phyloP scores from a whole-genome alignment of 2,888 invertebrate species.

The Eristalis arbustorum region DNA sequence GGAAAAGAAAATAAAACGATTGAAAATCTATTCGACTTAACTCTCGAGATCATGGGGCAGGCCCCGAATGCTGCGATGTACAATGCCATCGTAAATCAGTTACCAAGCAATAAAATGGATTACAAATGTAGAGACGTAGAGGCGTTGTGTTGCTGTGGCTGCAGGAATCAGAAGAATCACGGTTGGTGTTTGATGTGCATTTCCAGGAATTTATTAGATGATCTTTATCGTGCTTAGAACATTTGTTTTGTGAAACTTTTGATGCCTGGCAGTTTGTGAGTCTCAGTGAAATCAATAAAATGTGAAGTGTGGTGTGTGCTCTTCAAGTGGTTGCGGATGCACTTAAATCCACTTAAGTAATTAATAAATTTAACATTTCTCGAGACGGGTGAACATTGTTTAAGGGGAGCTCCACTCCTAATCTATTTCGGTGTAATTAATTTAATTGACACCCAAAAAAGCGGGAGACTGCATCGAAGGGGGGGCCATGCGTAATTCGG shows the following conservation, averaged over 20 bases:
- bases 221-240: background rate
- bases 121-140: constrained; percentile 8
- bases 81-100: constrained; percentile 57
- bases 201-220: background rate
- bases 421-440: background rate
- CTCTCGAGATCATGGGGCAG: constrained; percentile 12
- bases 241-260: background rate
- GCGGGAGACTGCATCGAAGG: background rate
- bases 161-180: background rate
- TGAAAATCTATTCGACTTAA: background rate
- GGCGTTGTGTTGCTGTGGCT: background rate
- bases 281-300: background rate
- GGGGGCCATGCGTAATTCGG: background rate
- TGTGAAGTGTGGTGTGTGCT: background rate
- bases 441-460: background rate
- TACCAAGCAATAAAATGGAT: constrained; percentile 45
- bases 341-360: background rate
- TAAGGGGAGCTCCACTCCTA: background rate
- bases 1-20: background rate
- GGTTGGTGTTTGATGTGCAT: background rate
- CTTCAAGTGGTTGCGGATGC: background rate
- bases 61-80: constrained; percentile 21
- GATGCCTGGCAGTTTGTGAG: background rate
- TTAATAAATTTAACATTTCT: constrained; percentile 5
- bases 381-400: background rate